Evolutionary conservation across 2,888 invertebrate genomes (phyloP), one percentile per base, ranked within the genome.

Genomic region (Aphrophora alni): DNA sequence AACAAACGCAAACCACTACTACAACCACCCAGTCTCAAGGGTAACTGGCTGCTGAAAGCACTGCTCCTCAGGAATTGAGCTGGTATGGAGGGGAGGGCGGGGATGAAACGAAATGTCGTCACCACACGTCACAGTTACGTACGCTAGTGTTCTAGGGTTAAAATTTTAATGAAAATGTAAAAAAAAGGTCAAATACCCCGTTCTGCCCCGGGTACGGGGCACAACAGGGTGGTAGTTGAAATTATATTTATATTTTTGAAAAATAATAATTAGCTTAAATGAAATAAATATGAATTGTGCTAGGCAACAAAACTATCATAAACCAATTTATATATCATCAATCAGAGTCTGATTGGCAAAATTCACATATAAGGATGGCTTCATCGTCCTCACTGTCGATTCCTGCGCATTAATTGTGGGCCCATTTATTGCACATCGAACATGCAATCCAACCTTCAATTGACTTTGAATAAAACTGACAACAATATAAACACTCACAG

Each of bases 381-480:
- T 77, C 71, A 38, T 77, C 70, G 2, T 77, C 71, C 25, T 77
- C 71, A 25, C 71, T 77, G 28, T 77, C 38, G 8, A 77, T 38
- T 25, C 70, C 38, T 38, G 70, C 71, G 70, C 77, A 77, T 5
- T 68, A 77, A 26, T 77, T 77, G 25, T 77, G 77, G 0, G 70
- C 38, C 77, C 71, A 77, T 24, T 69, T 70, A 25, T 24, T 24
- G 27, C 71, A 70, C 33, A n/a, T 33, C 14, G 25, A 10, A 76
- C 76, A 77, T 12, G 38, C 25, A 14, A 77, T 38, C 71, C 77
- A 77, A 7, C 77, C 77, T 21, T 77, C 70, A 77, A 14, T 28
- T 33, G 77, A 77, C 12, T 38, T 26, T 3, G 71, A 77, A 17
- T 77, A 77, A 25, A 21, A 77, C 0, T 77, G 21, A 3, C 28